Evolutionary conservation across 1,140 invertebrate species (phyloP), one percentile per base, ranked within the genome.

Genomic region (Arion vulgaris): DNA sequence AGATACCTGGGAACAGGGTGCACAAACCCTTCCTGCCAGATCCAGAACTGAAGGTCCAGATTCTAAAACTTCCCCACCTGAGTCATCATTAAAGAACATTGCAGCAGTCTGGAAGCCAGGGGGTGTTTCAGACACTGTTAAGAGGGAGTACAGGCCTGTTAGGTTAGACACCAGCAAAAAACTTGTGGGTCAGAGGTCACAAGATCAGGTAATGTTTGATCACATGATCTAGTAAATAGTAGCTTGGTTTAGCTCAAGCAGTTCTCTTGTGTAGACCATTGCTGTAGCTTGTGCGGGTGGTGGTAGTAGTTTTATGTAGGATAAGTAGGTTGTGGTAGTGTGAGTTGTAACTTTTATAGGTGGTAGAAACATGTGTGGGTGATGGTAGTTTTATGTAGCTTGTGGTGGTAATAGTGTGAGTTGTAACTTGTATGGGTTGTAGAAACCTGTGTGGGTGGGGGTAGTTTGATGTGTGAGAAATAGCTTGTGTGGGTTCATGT

Each of bases 141-240:
- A 81, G 71, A 90, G 89, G 82, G 87, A 87, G 72, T 91, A 86
- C 84, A 87, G 86, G 83, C 87, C 90, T 51, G 84, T 91, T 23
- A 87, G 85, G 34, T 80, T 87, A 32, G 84, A 88, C 82, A 87
- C 86, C 49, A 77, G 41, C 41, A 68, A 82, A 39, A 68, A 82
- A 51, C 72, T 53, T 1, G 51, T 41, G 23, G 45, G 19, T 13
- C 38, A 76, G 62, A 68, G 57, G 45, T 23, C 45, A 26, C 72
- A 51, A 57, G 45, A 49, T 13, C 38, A 62, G 78, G 78, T 45
- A 69, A 26, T 32, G 45, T 23, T 19, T 41, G 9, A 39, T 11
- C 13, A 19, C 17, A 11, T 49, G 45, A 11, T 49, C 9, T 19
- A 11, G 9, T 11, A 19, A 11, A 19, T 57, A 57, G 9, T 19